Conservation (phyloP, 1,140 invertebrate genomes). For the Scaptomyza hsui region DNA sequence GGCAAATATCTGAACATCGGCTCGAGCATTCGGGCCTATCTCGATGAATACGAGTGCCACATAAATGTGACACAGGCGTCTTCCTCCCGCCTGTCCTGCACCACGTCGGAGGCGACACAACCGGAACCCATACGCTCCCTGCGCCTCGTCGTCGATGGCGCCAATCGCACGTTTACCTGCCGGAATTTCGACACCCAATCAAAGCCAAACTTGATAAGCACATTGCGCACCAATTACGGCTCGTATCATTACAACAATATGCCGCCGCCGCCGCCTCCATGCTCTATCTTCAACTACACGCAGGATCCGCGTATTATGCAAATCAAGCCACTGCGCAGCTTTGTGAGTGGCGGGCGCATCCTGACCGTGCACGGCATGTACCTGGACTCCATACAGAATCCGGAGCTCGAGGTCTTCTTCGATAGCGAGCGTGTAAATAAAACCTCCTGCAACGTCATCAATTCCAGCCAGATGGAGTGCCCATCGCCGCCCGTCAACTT, state of each 20-base stretch:
- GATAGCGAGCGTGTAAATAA: constrained; percentile 88
- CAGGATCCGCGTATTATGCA: constrained; percentile 97
- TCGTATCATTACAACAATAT: constrained; percentile 47
- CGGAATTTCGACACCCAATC: constrained; percentile 26
- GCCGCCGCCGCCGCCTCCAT: constrained; percentile 40
- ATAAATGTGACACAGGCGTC: constrained; percentile 95
- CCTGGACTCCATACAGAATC: constrained; percentile 95
- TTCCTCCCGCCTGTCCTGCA: constrained; percentile 94
- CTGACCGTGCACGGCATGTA: constrained; percentile 96
- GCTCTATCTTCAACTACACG: constrained; percentile 92
- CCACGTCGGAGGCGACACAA: constrained; percentile 89
- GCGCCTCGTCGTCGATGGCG: constrained; percentile 93
- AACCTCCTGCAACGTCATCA: constrained; percentile 93
- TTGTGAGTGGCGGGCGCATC: constrained; percentile 95
- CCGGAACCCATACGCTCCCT: constrained; percentile 86
- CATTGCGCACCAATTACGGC: constrained; percentile 37
- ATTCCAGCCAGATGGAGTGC: constrained; percentile 96
- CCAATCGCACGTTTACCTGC: constrained; percentile 89
- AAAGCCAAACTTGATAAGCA: no score
- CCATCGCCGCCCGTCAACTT: constrained; percentile 93
- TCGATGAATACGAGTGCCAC: constrained; percentile 94
- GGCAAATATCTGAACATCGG: constrained; percentile 98
- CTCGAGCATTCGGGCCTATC: constrained; percentile 92
- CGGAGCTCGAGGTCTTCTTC: constrained; percentile 89
- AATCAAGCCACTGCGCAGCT: constrained; percentile 94